Evolutionary conservation across 2,888 invertebrate species (phyloP), one percentile per base, ranked within the genome.

Genomic region (Sialis fuliginosa): DNA sequence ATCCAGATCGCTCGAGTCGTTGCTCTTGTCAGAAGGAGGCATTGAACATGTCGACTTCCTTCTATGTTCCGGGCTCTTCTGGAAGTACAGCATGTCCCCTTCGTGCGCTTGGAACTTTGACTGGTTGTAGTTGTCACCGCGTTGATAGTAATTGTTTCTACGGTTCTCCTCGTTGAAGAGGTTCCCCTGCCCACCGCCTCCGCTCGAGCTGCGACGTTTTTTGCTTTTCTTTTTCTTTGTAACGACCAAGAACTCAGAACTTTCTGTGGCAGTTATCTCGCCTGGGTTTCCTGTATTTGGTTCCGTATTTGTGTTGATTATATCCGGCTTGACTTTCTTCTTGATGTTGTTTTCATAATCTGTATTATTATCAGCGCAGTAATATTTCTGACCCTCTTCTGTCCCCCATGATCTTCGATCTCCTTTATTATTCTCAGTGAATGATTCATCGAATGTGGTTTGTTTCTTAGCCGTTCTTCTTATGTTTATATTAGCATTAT

Each of bases 11-110:
- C 83, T 84, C 55, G 87, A 86, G 62, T 85, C 86, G 60, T 71
- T 71, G 52, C 83, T 83, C 65, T 86, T 85, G 58, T 88, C 88
- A 56, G 81, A 81, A 51, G 85, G 85, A 47, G 88, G 87, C 67
- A 80, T 77, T 45, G 81, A 81, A 51, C 79, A 77, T 22, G 85
- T 81, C n/a, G 79, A 81, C 65, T 77, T 81, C 55, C 79, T 70
- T 53, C 76, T 67, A 10, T 62, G 57, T 44, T 67, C 65, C 2
- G 62, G 60, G 35, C 65, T 61, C n/a, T 46, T 33, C 60, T 60
- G 56, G 10, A 56, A 53, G 44, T 56, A 52, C 6, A 52, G 31
- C 5, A 48, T 45, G 39, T 54, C 52, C 13, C 51, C 39, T 31
- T 54, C 54, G 31, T 47, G 47, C 6, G 47, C 47, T 35, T 42